Evolutionary conservation across 2,888 invertebrate species (phyloP).

Genomic region (Pachymerium ferrugineum): DNA sequence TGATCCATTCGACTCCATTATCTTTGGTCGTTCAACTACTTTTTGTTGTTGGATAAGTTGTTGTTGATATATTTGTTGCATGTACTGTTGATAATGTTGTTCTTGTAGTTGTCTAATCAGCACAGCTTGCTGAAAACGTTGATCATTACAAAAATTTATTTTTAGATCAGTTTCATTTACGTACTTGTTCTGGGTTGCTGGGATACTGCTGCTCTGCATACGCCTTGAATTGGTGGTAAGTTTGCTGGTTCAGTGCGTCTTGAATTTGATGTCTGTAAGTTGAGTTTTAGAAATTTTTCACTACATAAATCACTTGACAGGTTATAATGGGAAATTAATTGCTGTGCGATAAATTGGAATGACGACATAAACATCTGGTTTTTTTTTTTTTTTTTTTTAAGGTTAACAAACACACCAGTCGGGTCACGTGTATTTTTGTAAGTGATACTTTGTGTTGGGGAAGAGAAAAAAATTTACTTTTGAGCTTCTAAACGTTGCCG

Average conservation of each 20-base stretch:
- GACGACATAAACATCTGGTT: no score
- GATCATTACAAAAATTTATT: background rate
- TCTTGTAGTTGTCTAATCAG: constrained; percentile 93
- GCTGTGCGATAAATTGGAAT: no score
- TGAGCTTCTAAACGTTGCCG: constrained; percentile 42
- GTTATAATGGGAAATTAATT: no score
- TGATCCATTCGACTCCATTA: constrained; percentile 39
- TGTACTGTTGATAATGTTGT: constrained; percentile 98
- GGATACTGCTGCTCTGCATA: constrained; percentile 89
- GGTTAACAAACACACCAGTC: no score
- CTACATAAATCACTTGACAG: no score
- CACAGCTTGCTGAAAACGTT: constrained; percentile 69
- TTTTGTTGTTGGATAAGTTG: constrained; percentile 43
- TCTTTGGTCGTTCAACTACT: constrained; percentile 42
- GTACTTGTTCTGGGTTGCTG: constrained; percentile 57
- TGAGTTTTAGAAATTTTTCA: background rate
- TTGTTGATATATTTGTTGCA: constrained; percentile 78
- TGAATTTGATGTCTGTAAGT: constrained; percentile 63
- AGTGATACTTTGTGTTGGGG: no score
- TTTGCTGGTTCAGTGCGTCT: constrained; percentile 92
- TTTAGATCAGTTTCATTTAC: background rate
- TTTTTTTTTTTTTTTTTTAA: no score
- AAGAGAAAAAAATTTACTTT: constrained; percentile 39
- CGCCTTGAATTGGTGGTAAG: constrained; percentile 78
- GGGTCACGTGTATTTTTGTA: no score